A percentile compares a stretch with the other conserved stretches of the same genome.
Conservation (phyloP, 2,113 vertebrate genomes). For the Saguinus imperator region DNA sequence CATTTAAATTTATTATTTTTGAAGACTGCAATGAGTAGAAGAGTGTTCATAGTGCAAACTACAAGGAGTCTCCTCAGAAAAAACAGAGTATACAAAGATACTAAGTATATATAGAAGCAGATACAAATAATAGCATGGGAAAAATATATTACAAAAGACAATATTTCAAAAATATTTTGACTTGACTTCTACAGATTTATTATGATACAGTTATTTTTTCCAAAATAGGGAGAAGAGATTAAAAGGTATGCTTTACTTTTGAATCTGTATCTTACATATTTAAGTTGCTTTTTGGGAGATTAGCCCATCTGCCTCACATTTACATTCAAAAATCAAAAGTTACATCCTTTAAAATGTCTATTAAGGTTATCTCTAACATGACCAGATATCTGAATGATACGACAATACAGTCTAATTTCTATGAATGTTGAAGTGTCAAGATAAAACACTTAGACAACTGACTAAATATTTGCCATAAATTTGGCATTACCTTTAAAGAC, state of each 20-base stretch:
- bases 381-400: background rate
- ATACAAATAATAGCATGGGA: slow-evolving; percentile 77
- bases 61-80: slow-evolving; percentile 82
- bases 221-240: background rate
- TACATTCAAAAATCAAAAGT: slow-evolving; percentile 19
- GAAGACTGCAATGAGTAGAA: slow-evolving; percentile 62
- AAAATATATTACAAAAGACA: slow-evolving; percentile 77
- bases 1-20: slow-evolving; percentile 85
- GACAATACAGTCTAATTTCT: background rate
- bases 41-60: slow-evolving; percentile 79
- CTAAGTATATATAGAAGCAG: slow-evolving; percentile 65
- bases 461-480: background rate
- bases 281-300: background rate
- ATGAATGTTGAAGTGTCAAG: background rate
- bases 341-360: background rate
- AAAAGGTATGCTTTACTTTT: background rate
- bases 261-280: background rate
- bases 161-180: background rate
- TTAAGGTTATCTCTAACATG: background rate
- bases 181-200: background rate
- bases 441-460: background rate
- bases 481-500: background rate
- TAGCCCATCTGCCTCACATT: background rate
- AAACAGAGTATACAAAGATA: slow-evolving; percentile 71
- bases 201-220: background rate